Evolutionary conservation across 2,113 vertebrate species (phyloP), one percentile per base, ranked within the genome.

Genomic region (Hyaena hyaena): DNA sequence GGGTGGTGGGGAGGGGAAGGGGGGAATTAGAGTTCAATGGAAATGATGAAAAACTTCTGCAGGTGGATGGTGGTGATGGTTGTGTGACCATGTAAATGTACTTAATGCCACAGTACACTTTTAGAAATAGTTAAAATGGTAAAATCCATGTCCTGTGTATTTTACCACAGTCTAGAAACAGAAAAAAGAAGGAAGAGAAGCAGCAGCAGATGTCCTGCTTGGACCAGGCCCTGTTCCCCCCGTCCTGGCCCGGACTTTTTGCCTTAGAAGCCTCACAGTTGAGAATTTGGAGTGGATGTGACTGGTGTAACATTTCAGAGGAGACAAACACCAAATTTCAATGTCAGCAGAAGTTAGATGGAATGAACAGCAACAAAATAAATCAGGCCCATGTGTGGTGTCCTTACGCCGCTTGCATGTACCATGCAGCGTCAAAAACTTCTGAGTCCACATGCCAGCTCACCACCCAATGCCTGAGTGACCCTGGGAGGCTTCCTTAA

Each of bases 1-100:
- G 48, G 43, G 9, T 50, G 39, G 65, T 1, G 19, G 23, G 50
- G 2, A 4, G 0, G 0, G 23, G 31, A 12, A 12, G 0, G 2
- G 65, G 33, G 45, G 31, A 23, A 4, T 69, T 28, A 9, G 6
- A 82, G 21, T 76, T 48, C 15, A 28, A 48, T 19, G 61, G n/a
- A 43, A 16, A 2, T 10, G 39, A 33, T 31, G 48, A 21, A 39
- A 53, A 74, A 26, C 85, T 31, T 74, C n/a, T 66, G 10, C 33
- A 68, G 85, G 65, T 21, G 16, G 35, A 4, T 33, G 76, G 10
- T 61, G 50, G 61, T 19, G 33, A 26, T 28, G 39, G 35, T 31
- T 17, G 35, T 24, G 1, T 9, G 11, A 19, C 39, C 33, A 0
- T 6, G 74, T n/a, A 15, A 81, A 39, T 5, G 2, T n/a, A 31